These are phyloP conservation scores for Anarrhichthys ocellatus DNA, from an alignment of 2,113 vertebrate species.

Conservation along the genomic window DNA sequence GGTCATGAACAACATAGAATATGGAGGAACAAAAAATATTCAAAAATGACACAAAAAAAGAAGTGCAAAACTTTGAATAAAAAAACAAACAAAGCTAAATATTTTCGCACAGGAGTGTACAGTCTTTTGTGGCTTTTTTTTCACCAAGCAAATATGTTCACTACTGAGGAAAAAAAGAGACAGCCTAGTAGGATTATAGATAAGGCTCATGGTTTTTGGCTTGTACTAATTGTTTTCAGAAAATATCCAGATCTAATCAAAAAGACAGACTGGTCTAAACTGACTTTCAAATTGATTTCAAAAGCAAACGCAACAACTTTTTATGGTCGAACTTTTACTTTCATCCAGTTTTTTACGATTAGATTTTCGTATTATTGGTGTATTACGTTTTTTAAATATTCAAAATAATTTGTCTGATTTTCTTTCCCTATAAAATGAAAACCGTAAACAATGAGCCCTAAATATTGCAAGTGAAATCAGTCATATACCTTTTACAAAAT, in stretches of 20 bases:
- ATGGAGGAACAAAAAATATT: background rate
- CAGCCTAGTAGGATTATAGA: background rate
- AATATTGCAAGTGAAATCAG: background rate
- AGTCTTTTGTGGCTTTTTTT: background rate
- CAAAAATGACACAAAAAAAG: constrained; percentile 12
- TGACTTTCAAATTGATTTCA: background rate
- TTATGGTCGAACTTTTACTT: no score
- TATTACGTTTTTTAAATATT: background rate
- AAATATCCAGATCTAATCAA: background rate
- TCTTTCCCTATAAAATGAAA: background rate
- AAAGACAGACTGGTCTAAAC: background rate
- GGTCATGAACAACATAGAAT: constrained; percentile 10
- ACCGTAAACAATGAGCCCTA: constrained; percentile 22
- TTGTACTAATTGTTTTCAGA: background rate
- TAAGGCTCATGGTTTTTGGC: constrained; percentile 15
- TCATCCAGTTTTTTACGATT: background rate
- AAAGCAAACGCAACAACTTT: background rate
- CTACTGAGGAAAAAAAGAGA: background rate
- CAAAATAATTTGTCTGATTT: background rate
- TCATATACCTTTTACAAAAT: background rate
- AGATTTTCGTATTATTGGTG: background rate
- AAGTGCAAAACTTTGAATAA: background rate
- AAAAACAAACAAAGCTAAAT: constrained; percentile 21
- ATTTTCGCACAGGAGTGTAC: constrained; percentile 4
- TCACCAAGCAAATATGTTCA: background rate